Conservation (phyloP, 2,113 vertebrate species). For the Emydocephalus ijimae region DNA sequence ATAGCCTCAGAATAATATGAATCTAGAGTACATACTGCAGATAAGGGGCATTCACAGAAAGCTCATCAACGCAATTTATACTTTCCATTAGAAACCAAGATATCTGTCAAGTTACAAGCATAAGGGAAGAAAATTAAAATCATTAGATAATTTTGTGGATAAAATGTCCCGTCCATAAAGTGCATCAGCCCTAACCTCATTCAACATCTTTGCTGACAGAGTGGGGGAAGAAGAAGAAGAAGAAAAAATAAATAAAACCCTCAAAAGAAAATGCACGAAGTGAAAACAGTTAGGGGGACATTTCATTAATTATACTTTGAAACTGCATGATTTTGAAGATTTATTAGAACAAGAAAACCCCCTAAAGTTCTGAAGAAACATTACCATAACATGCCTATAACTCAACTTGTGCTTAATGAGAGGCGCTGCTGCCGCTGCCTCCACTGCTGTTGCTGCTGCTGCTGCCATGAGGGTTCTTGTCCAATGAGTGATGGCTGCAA, state of each 20-base stretch:
- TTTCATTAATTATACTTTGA: constrained; percentile 73
- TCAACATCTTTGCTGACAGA: neutral
- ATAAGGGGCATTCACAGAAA: neutral
- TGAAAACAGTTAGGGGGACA: constrained; percentile 43
- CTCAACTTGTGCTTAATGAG: constrained; percentile 92
- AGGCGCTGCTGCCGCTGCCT: constrained; percentile 84
- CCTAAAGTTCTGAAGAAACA: constrained; percentile 82
- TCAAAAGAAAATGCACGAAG: constrained; percentile 28
- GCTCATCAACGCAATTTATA: neutral
- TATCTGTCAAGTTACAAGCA: neutral
- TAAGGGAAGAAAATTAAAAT: neutral
- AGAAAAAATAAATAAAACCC: neutral
- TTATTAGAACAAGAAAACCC: constrained; percentile 77
- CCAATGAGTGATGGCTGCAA: constrained; percentile 85
- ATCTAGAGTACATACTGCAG: neutral
- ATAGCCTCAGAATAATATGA: neutral
- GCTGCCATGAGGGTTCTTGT: constrained; percentile 78
- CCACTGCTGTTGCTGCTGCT: constrained; percentile 81
- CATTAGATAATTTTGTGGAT: neutral
- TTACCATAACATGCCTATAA: constrained; percentile 84
- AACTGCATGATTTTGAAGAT: constrained; percentile 73
- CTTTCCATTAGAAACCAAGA: neutral
- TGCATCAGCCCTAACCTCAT: constrained; percentile 19
- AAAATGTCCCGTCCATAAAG: neutral
- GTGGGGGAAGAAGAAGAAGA: neutral